Conservation (phyloP, 2,797 vertebrate species). For the Gambusia yucatana region DNA sequence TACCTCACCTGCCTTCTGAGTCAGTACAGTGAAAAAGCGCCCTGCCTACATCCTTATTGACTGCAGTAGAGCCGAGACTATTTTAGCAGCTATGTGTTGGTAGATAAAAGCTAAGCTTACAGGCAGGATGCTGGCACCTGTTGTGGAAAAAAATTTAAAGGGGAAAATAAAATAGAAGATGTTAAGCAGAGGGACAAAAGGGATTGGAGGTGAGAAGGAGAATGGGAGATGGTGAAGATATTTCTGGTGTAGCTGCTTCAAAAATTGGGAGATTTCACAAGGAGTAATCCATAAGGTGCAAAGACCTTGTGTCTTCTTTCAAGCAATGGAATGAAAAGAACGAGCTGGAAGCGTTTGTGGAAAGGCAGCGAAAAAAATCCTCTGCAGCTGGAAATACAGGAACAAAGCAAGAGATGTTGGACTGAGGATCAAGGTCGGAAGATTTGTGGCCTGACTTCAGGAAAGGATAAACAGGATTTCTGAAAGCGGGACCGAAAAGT, state of each 20-base stretch:
- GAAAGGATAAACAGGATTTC: constrained; percentile 17
- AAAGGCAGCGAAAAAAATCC: constrained; percentile 26
- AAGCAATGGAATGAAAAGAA: constrained; percentile 50
- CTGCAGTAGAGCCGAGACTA: constrained; percentile 70
- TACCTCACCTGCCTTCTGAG: constrained; percentile 24
- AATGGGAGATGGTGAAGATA: constrained; percentile 43
- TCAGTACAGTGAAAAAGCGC: constrained; percentile 31
- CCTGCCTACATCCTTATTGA: constrained; percentile 72
- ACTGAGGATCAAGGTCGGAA: constrained; percentile 31
- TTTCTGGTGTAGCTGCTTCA: constrained; percentile 58
- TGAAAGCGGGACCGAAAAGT: constrained; percentile 15
- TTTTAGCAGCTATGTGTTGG: constrained; percentile 74
- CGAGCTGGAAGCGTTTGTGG: constrained; percentile 26
- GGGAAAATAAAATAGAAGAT: constrained; percentile 62
- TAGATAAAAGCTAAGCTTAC: constrained; percentile 79
- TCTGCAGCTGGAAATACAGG: constrained; percentile 29
- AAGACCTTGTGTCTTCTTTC: constrained; percentile 49
- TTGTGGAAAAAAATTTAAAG: constrained; percentile 61
- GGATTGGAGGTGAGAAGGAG: constrained; percentile 52
- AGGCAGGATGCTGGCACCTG: constrained; percentile 69
- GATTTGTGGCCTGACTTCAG: constrained; percentile 25
- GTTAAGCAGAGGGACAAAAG: constrained; percentile 50
- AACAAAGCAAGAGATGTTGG: constrained; percentile 37
- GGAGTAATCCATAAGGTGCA: constrained; percentile 36
- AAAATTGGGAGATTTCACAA: constrained; percentile 51